Percentiles rank a stretch among this genome's conserved stretches.
Conservation (phyloP, 2,888 invertebrate genomes). For the Priocnemis perturbator region DNA sequence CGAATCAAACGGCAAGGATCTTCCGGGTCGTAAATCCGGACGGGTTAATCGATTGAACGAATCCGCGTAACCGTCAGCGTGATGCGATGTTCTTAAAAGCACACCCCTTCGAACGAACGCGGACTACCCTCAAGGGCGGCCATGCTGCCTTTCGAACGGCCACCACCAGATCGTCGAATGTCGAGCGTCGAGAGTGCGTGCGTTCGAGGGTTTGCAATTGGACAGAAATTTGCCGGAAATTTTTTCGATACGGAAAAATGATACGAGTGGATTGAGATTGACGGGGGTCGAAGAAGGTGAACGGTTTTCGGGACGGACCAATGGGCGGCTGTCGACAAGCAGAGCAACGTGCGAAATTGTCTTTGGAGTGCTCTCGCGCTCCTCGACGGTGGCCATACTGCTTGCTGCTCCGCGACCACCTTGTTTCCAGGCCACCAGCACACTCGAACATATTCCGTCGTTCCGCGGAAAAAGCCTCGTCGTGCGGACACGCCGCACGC, state of each 20-base stretch:
- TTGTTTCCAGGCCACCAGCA: no score
- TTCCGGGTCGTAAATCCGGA: no score
- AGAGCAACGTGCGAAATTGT: not conserved
- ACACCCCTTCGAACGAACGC: constrained; percentile 9
- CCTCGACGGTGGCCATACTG: not conserved
- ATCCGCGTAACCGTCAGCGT: no score
- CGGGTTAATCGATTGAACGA: no score
- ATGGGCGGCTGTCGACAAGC: not conserved
- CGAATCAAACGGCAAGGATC: no score
- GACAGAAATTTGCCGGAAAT: not conserved
- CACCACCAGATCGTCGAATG: not conserved
- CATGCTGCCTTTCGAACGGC: constrained; percentile 27
- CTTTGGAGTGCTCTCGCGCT: not conserved
- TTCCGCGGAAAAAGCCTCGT: not conserved
- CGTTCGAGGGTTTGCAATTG: not conserved
- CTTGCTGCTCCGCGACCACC: no score
- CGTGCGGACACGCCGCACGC: not conserved
- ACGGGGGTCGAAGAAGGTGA: not conserved
- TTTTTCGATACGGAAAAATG: not conserved
- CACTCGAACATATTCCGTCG: not conserved
- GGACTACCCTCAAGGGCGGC: constrained; percentile 24
- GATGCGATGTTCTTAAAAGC: no score
- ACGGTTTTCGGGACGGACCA: not conserved
- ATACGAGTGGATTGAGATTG: no score
- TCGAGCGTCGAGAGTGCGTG: not conserved